Base-by-base conservation (phyloP, 2,113 vertebrate genomes). In the Hirundichthys speculiger region DNA sequence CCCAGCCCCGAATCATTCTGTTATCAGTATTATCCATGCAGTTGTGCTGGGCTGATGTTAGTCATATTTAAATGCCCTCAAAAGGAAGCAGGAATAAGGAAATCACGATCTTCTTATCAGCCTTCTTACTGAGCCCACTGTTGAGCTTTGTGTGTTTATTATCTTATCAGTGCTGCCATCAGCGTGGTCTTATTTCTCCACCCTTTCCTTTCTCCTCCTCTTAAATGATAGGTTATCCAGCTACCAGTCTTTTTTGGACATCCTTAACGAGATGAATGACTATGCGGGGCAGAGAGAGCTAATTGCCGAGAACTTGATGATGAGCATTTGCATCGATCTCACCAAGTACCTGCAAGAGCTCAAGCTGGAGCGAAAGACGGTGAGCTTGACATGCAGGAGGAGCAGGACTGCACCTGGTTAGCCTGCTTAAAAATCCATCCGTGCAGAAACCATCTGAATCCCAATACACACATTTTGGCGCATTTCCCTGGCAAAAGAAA, bases 241-340 rank as follows among this genome's bases (percentile, higher is more conserved):
- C 83, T 95, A 94, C 57, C 94, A 94, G 83, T 89, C 95, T 1
- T 96, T 96, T 38, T 43, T 94, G 70, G 94, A 95, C 53, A 90
- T 95, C 69, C 90, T 96, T 50, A 95, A 94, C 22, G 95, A 96
- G 86, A 91, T 93, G 80, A 96, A 95, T 1, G 95, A 96, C 83
- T 96, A 95, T 2, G 95, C 95, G 0, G 95, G 95, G 27, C 95
- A 96, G 91, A 86, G 95, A 22, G 95, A 96, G 86, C 91, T 96
- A 7, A 93, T 96, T 18, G 95, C 95, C 0, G 95, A 96, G 86
- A 95, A 94, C 85, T 92, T 96, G 83, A 91, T 94, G 48, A 85
- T 94, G 73, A 92, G 84, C 7, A 95, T 96, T 68, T 96, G 94
- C 77, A 91, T 95, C 1, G 94, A 96, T 69, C 89, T 96, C 85